Evolutionary conservation across 2,113 vertebrate genomes (phyloP).

Genomic region (Percopsis transmontana): DNA sequence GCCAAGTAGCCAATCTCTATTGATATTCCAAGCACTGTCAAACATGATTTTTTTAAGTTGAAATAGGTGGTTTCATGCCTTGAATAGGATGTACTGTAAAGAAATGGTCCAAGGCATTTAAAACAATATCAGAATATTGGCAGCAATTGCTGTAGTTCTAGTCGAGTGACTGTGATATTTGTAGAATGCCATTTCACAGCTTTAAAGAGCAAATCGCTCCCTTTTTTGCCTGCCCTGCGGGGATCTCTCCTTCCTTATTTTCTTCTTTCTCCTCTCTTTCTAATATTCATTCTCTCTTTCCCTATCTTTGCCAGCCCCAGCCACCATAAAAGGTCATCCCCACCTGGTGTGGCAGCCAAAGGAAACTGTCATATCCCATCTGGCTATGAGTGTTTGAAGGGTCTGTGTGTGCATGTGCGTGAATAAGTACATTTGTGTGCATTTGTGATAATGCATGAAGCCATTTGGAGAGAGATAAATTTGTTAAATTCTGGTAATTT

Average conservation of each 20-base stretch:
- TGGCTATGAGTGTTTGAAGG: conserved; percentile 29
- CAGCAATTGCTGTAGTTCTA: conserved; percentile 28
- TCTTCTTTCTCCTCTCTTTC: conserved; percentile 7
- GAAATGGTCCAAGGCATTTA: not conserved
- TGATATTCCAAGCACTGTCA: not conserved
- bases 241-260: conserved; percentile 22
- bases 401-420: conserved; percentile 11
- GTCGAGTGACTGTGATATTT: conserved; percentile 50
- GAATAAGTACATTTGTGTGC: conserved; percentile 21
- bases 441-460: not conserved
- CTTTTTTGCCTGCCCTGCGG: conserved; percentile 32
- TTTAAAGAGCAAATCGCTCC: conserved; percentile 59
- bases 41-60: no score
- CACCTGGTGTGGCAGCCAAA: conserved; percentile 61
- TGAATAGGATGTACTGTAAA: not conserved
- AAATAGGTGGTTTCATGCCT: no score
- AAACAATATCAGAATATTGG: conserved; percentile 13
- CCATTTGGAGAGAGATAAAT: not conserved
- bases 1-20: not conserved
- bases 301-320: conserved; percentile 53
- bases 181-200: conserved; percentile 42
- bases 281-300: conserved; percentile 17
- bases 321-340: conserved; percentile 70
- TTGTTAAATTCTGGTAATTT: not conserved
- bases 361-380: conserved; percentile 57